Evolutionary conservation across 2,888 invertebrate species (phyloP).

Genomic region (Hypercompe scribonia): DNA sequence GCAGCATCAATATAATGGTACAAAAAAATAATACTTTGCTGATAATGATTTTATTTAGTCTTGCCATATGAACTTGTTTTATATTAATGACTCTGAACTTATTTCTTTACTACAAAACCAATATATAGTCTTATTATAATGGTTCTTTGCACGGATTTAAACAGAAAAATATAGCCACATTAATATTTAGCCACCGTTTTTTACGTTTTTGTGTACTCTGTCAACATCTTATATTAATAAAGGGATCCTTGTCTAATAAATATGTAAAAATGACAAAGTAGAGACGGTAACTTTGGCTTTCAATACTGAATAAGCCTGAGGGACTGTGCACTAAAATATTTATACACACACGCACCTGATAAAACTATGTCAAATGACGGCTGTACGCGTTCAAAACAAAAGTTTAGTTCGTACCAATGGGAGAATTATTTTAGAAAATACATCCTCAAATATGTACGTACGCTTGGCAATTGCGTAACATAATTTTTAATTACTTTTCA

Average conservation of each 20-base stretch:
- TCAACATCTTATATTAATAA: conserved; percentile 20
- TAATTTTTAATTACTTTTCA: too few species aligned
- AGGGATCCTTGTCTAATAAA: conserved; percentile 20
- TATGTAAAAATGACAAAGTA: conserved; percentile 21
- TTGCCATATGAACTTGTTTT: too few species aligned
- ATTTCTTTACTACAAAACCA: too few species aligned
- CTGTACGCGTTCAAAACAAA: conserved; percentile 1
- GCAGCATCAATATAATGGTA: too few species aligned
- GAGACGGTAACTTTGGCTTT: conserved; percentile 16
- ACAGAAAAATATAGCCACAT: not conserved
- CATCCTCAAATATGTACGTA: conserved; percentile 9
- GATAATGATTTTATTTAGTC: too few species aligned
- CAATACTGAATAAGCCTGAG: conserved; percentile 14
- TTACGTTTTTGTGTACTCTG: conserved; percentile 16
- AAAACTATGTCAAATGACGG: conserved; percentile 17
- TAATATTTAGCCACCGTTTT: not conserved
- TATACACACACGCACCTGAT: conserved; percentile 17
- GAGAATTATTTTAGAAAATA: conserved; percentile 9
- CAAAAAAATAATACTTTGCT: too few species aligned
- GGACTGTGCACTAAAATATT: conserved; percentile 15
- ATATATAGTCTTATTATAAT: not conserved
- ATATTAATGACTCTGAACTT: too few species aligned
- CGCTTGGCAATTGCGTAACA: too few species aligned
- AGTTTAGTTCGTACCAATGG: not conserved
- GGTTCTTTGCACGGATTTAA: not conserved